Evolutionary conservation across 2,797 vertebrate species (phyloP).

Genomic region (Ctenosaura bakeri): DNA sequence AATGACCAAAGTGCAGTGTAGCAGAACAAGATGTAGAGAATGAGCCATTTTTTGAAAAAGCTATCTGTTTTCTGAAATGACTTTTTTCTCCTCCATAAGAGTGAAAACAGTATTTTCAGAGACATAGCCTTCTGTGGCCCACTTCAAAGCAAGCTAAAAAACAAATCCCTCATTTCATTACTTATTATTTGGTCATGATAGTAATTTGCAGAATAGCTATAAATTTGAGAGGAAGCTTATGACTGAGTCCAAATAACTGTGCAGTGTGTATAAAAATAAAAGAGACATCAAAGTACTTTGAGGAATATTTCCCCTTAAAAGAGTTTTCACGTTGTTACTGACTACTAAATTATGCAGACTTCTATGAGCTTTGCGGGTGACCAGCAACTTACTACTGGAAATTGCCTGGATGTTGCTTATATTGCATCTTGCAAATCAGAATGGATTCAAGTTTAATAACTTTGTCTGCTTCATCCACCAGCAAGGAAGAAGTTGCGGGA

Average conservation of each 20-base stretch:
- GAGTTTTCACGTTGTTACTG: slow-evolving; percentile 52
- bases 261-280: slow-evolving; percentile 38
- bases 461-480: slow-evolving; percentile 25
- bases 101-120: slow-evolving; percentile 51
- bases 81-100: slow-evolving; percentile 40
- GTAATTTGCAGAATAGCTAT: slow-evolving; percentile 51
- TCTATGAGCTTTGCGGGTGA: slow-evolving; percentile 42
- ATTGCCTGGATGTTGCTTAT: slow-evolving; percentile 7
- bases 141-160: slow-evolving; percentile 34
- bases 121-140: slow-evolving; percentile 9
- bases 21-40: slow-evolving; percentile 49
- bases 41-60: slow-evolving; percentile 16
- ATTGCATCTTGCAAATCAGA: slow-evolving; percentile 47
- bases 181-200: slow-evolving; percentile 11
- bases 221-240: slow-evolving; percentile 50
- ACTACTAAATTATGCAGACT: slow-evolving; percentile 53
- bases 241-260: slow-evolving; percentile 53
- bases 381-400: slow-evolving; percentile 34
- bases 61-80: neutral
- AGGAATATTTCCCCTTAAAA: slow-evolving; percentile 50
- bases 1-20: slow-evolving; percentile 52
- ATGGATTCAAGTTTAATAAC: slow-evolving; percentile 46
- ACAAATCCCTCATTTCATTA: slow-evolving; percentile 19
- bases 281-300: slow-evolving; percentile 8
- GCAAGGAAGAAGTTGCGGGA: neutral